Conservation (phyloP, 1,140 invertebrate species). For the Samia ricini region DNA sequence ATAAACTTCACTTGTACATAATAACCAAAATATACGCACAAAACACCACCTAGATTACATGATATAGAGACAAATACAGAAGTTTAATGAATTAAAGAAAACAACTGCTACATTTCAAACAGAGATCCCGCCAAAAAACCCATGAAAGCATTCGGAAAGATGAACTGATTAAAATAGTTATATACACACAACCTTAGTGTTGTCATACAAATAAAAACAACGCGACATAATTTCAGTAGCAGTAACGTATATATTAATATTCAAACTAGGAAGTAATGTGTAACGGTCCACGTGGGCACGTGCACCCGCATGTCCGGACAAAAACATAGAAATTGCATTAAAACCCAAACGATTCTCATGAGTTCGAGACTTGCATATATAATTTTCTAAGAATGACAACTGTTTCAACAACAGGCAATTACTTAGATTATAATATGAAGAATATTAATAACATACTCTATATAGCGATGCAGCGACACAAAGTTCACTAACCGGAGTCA, state of each 20-base stretch:
- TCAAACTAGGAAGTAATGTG: slow-evolving; percentile 36
- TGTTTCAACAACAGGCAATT: neutral
- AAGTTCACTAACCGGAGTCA: no score
- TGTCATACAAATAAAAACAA: neutral
- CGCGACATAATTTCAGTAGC: neutral
- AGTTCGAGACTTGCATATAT: slow-evolving; percentile 22
- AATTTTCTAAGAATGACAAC: neutral
- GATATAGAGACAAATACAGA: no score
- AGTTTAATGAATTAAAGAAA: no score
- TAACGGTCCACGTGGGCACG: slow-evolving; percentile 41
- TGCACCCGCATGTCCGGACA: slow-evolving; percentile 56
- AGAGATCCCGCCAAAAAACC: no score
- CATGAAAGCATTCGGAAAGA: no score
- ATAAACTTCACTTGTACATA: no score
- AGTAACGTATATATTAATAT: slow-evolving; percentile 53
- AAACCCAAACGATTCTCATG: slow-evolving; percentile 26
- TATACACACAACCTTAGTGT: neutral
- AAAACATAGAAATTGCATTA: slow-evolving; percentile 49
- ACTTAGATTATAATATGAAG: neutral
- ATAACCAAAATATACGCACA: no score
- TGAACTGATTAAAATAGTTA: neutral
- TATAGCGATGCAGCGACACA: no score
- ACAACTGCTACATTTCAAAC: no score
- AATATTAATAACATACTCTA: no score
- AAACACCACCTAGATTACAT: no score